phyloP scores from a whole-genome alignment of 2,888 invertebrate genomes.

The Ischnus inquisitorius region DNA sequence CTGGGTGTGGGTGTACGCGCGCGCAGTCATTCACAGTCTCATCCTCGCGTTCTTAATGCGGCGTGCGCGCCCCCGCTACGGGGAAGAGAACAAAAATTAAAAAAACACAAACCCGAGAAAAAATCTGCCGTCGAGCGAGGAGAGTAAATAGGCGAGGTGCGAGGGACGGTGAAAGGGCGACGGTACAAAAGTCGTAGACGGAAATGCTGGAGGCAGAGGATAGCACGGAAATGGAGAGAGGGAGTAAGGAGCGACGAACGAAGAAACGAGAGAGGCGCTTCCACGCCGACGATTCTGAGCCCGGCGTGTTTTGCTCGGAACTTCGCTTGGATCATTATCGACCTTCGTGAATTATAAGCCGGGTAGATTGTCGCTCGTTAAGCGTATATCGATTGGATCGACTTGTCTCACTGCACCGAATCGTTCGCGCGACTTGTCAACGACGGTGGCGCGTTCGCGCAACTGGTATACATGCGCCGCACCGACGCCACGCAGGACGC shows the following conservation, averaged over 20 bases:
- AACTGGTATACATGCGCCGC: neutral
- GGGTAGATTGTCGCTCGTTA: slow-evolving; percentile 77
- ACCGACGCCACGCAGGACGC: neutral
- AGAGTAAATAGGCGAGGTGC: neutral
- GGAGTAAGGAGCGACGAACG: slow-evolving; percentile 39
- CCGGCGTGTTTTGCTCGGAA: slow-evolving; percentile 43
- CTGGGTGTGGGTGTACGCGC: slow-evolving; percentile 64
- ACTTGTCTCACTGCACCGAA: slow-evolving; percentile 66
- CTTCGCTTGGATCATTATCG: slow-evolving; percentile 74
- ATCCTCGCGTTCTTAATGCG: slow-evolving; percentile 25
- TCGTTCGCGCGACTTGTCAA: slow-evolving; percentile 52
- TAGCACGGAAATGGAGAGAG: slow-evolving; percentile 9
- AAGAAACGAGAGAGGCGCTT: slow-evolving; percentile 54
- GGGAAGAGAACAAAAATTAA: too few relatives aligned
- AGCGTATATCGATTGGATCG: slow-evolving; percentile 77
- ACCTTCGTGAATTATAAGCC: slow-evolving; percentile 78
- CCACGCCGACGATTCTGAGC: slow-evolving; percentile 16
- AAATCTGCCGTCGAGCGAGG: neutral
- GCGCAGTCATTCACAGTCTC: slow-evolving; percentile 72
- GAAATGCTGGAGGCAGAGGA: slow-evolving; percentile 24
- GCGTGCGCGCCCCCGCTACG: slow-evolving; percentile 6
- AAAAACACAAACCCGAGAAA: slow-evolving; percentile 23
- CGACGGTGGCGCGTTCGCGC: slow-evolving; percentile 26
- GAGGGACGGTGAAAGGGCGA: slow-evolving; percentile 14
- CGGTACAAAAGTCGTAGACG: neutral